Evolutionary conservation across 2,113 vertebrate species (phyloP).

Genomic region (Pterocles gutturalis): DNA sequence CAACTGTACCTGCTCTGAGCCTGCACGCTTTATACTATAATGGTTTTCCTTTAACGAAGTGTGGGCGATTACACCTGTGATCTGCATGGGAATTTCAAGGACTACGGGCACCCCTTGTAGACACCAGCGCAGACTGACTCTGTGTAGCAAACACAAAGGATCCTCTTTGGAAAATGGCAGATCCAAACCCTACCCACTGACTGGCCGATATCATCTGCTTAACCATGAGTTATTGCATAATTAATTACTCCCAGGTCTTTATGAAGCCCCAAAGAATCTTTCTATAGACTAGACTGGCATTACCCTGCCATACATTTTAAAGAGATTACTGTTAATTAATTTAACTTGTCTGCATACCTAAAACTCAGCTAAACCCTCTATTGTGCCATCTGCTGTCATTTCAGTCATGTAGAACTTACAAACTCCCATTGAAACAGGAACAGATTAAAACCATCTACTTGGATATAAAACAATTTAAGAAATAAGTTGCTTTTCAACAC

Average conservation of each 20-base stretch:
- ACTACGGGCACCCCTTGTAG: fast-evolving
- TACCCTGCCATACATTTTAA: constrained; percentile 41
- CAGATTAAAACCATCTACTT: constrained; percentile 5
- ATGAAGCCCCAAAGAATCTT: constrained; percentile 16
- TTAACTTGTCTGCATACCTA: constrained; percentile 53
- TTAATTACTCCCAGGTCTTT: constrained; percentile 40
- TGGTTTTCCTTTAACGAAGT: not conserved
- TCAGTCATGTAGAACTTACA: constrained; percentile 7
- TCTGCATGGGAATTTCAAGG: not conserved
- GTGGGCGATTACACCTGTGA: not conserved
- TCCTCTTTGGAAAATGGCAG: not conserved
- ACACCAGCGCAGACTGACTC: not conserved
- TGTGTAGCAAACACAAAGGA: not conserved
- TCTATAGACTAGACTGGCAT: not conserved
- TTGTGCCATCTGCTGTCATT: constrained; percentile 55
- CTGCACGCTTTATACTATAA: not conserved
- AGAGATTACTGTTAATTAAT: constrained; percentile 70
- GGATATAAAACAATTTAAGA: constrained; percentile 35
- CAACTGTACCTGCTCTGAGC: not conserved
- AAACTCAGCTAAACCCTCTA: constrained; percentile 43
- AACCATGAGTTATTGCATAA: not conserved
- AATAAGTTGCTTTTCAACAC: not conserved
- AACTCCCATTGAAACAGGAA: constrained; percentile 22
- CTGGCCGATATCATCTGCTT: not conserved
- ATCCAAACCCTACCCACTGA: not conserved